A percentile compares a stretch with the other conserved stretches of the same genome.
Evolutionary conservation across 2,797 vertebrate genomes (phyloP).

Genomic region (Percopsis omiscomaycus): DNA sequence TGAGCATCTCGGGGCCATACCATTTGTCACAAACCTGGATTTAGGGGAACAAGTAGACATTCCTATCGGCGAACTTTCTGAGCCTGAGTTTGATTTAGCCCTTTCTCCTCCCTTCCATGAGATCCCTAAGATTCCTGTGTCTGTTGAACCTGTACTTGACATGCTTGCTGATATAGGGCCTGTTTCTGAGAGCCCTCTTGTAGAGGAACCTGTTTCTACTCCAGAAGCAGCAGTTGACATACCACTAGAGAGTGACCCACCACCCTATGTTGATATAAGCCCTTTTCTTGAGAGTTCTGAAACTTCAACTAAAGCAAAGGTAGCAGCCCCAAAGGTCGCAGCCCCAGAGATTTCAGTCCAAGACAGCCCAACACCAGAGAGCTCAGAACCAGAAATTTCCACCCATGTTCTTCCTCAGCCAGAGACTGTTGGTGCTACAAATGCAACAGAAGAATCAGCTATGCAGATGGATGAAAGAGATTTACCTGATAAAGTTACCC

Average conservation of each 20-base stretch:
- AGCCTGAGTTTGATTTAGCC: conserved; percentile 33
- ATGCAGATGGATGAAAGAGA: conserved; percentile 44
- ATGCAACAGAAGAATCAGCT: conserved; percentile 25
- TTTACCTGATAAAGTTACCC: conserved; percentile 30
- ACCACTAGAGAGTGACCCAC: conserved; percentile 44
- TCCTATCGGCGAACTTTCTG: conserved; percentile 35
- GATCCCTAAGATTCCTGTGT: conserved; percentile 16
- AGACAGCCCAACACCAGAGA: conserved; percentile 19
- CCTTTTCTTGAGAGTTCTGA: conserved; percentile 32
- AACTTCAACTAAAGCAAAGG: background rate
- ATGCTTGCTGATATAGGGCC: conserved; percentile 32
- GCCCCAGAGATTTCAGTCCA: background rate
- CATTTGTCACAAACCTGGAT: conserved; percentile 73
- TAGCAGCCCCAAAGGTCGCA: background rate
- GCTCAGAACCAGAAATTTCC: conserved; percentile 25
- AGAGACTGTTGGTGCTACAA: conserved; percentile 51
- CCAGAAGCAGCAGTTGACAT: conserved; percentile 30
- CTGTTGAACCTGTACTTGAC: conserved; percentile 38
- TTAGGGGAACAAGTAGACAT: conserved; percentile 54
- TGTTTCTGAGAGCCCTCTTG: conserved; percentile 13
- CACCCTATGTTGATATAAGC: conserved; percentile 34
- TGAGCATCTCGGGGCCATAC: conserved; percentile 66
- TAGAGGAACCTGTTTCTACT: conserved; percentile 26
- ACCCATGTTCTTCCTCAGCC: conserved; percentile 22
- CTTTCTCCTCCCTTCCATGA: conserved; percentile 23